These are phyloP conservation scores for Drosophila repletoides DNA, from an alignment of 1,140 invertebrate species.

Conservation along the genomic window DNA sequence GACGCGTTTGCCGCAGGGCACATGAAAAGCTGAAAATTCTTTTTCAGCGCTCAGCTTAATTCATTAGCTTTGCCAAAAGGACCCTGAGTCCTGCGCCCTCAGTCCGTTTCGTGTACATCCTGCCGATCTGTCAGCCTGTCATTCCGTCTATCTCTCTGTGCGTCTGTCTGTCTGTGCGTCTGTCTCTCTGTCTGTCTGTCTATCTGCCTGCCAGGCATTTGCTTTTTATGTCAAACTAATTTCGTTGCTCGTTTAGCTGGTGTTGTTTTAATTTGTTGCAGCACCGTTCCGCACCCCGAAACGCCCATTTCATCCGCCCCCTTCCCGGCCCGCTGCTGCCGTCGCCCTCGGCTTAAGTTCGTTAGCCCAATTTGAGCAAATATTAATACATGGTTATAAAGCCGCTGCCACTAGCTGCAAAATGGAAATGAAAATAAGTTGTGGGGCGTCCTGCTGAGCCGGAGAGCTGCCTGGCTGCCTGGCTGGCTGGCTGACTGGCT, in stretches of 20 bases:
- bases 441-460: slow-evolving; percentile 5
- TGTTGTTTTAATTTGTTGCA: slow-evolving; percentile 74
- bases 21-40: slow-evolving; percentile 40
- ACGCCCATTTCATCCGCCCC: not conserved
- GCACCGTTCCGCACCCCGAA: slow-evolving; percentile 36
- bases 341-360: slow-evolving; percentile 64
- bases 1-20: slow-evolving; percentile 42
- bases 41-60: slow-evolving; percentile 68
- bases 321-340: not conserved
- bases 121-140: slow-evolving; percentile 40
- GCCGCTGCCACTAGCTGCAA: slow-evolving; percentile 34
- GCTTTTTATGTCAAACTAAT: slow-evolving; percentile 77
- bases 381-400: slow-evolving; percentile 77
- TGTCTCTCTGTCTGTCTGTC: not conserved
- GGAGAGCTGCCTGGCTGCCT: not conserved
- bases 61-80: slow-evolving; percentile 52
- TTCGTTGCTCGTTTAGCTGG: slow-evolving; percentile 73
- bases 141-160: not conserved
- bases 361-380: slow-evolving; percentile 76
- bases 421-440: slow-evolving; percentile 32
- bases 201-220: slow-evolving; percentile 37
- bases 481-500: slow-evolving; percentile 15
- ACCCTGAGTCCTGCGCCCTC: slow-evolving; percentile 1
- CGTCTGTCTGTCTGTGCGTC: not conserved
- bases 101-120: too few relatives aligned